A percentile compares a stretch with the other conserved stretches of the same genome.
These are phyloP conservation scores for Cryptoprocta ferox DNA, from an alignment of 2,797 vertebrate species.

Conservation along the genomic window DNA sequence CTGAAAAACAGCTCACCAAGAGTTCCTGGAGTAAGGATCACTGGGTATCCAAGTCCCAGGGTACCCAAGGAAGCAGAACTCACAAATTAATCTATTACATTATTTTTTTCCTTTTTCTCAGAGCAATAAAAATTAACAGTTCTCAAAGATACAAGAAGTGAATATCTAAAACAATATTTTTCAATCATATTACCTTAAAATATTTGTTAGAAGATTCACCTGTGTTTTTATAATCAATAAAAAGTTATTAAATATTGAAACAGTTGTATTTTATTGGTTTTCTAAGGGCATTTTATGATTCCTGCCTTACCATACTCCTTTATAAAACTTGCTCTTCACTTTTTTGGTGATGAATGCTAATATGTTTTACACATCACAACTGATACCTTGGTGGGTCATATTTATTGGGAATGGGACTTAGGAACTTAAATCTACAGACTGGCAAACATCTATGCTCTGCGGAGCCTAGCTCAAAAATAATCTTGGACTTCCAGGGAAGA, in stretches of 20 bases:
- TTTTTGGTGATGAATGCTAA: neutral
- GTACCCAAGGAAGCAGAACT: conserved; percentile 12
- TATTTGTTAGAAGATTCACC: neutral
- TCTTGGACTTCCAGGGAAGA: neutral
- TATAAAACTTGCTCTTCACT: neutral
- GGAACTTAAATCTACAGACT: neutral
- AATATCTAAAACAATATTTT: neutral
- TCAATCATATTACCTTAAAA: neutral
- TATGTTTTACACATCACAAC: neutral
- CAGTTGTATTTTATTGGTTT: neutral
- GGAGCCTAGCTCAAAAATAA: neutral
- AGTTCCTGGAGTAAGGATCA: conserved; percentile 32
- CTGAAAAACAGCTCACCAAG: neutral
- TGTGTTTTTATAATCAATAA: neutral
- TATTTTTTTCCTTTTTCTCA: neutral
- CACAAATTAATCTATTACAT: neutral
- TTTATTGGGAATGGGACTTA: neutral
- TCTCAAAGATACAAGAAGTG: neutral
- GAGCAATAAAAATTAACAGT: neutral
- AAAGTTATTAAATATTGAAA: neutral
- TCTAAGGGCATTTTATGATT: neutral
- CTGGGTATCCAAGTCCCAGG: neutral
- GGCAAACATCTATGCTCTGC: neutral
- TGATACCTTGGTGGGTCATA: neutral
- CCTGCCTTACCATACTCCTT: neutral